Percentiles rank a stretch among this genome's conserved stretches.
Evolutionary conservation across 2,888 invertebrate species (phyloP).

Genomic region (Miltochrista miniata): DNA sequence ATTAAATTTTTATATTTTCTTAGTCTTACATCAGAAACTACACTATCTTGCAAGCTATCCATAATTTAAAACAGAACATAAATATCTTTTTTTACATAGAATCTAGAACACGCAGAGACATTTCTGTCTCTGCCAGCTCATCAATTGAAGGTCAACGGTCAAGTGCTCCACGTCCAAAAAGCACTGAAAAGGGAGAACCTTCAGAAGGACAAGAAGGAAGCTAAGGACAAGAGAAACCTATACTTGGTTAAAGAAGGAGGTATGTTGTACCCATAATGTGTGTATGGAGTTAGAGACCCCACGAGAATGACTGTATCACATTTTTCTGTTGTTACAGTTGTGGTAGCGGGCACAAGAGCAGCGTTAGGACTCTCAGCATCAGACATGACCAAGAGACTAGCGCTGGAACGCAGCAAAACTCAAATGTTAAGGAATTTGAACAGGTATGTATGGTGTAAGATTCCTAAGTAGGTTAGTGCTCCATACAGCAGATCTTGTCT

Average conservation of each 20-base stretch:
- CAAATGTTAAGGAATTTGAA: constrained; percentile 96
- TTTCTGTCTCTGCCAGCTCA: constrained; percentile 88
- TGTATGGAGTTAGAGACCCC: too few relatives aligned
- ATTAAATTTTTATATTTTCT: too few relatives aligned
- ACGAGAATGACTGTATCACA: too few relatives aligned
- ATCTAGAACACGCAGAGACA: constrained; percentile 89
- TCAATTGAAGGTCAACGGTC: constrained; percentile 86
- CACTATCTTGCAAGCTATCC: too few relatives aligned
- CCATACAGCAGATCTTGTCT: too few relatives aligned
- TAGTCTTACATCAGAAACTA: too few relatives aligned
- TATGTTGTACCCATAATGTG: constrained; percentile 52
- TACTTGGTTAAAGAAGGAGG: constrained; percentile 97
- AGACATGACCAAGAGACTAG: constrained; percentile 93
- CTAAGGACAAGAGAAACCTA: constrained; percentile 94
- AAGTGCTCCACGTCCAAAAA: constrained; percentile 87
- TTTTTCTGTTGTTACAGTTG: too few relatives aligned
- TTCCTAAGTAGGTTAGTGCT: too few relatives aligned
- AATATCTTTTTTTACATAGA: constrained; percentile 61
- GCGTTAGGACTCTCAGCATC: constrained; percentile 92
- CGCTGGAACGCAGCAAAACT: constrained; percentile 92
- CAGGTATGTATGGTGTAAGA: too few relatives aligned
- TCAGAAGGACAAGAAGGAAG: constrained; percentile 81
- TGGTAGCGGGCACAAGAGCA: constrained; percentile 93
- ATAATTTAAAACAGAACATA: neutral
- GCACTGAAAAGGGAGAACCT: constrained; percentile 90